Percentiles rank a stretch among this genome's conserved stretches.
Evolutionary conservation across 2,113 vertebrate genomes (phyloP).

Genomic region (Chiloscyllium plagiosum): DNA sequence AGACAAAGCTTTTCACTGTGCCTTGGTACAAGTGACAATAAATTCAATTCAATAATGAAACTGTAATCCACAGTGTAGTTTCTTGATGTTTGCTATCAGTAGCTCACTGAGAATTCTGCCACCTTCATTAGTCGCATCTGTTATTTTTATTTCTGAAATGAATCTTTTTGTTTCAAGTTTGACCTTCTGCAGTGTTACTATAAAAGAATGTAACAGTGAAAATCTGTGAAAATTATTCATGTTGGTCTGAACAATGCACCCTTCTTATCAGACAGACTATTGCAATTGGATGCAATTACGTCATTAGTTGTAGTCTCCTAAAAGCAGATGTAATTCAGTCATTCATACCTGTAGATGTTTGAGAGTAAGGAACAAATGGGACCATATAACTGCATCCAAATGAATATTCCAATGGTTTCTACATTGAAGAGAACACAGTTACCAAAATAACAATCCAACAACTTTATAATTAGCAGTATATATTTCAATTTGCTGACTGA

Average conservation of each 20-base stretch:
- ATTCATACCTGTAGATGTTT: background rate
- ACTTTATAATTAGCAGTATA: background rate
- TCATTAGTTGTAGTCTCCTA: background rate
- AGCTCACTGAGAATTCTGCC: background rate
- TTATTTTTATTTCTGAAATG: background rate
- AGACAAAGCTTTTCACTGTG: too few species aligned
- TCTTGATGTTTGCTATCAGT: background rate
- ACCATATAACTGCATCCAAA: background rate
- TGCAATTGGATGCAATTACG: background rate
- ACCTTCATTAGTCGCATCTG: background rate
- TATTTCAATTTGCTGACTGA: background rate
- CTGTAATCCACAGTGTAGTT: background rate
- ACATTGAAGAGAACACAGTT: background rate
- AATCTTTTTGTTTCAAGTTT: background rate
- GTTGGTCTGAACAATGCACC: background rate
- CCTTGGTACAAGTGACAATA: too few species aligned
- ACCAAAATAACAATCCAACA: background rate
- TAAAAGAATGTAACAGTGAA: background rate
- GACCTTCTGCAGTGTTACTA: background rate
- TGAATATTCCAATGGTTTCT: background rate
- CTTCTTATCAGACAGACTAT: background rate
- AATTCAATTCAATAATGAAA: too few species aligned
- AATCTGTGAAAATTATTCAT: background rate
- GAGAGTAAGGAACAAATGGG: background rate
- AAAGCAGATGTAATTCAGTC: background rate